Conservation (phyloP, 2,113 vertebrate species). For the Anguilla japonica region DNA sequence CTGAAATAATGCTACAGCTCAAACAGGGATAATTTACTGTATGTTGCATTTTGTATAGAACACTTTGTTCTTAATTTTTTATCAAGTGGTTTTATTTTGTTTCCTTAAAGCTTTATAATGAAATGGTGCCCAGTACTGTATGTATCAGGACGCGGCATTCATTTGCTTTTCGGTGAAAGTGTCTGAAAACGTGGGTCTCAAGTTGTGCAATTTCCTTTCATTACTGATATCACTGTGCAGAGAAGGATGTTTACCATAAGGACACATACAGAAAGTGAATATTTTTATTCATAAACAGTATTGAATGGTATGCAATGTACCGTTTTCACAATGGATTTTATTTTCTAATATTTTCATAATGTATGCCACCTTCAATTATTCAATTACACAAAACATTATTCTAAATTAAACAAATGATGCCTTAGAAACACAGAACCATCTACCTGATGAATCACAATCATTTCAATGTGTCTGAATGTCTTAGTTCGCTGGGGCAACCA, state of each 20-base stretch:
- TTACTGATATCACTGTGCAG: background rate
- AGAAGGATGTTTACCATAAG: slow-evolving; percentile 7
- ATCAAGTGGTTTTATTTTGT: slow-evolving; percentile 30
- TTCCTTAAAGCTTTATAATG: slow-evolving; percentile 19
- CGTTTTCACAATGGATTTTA: slow-evolving; percentile 21
- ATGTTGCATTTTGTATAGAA: slow-evolving; percentile 33
- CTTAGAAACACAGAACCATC: slow-evolving; percentile 34
- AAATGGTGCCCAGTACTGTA: slow-evolving; percentile 2
- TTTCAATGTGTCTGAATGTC: slow-evolving; percentile 12
- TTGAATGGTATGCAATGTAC: background rate
- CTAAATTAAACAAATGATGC: slow-evolving; percentile 31
- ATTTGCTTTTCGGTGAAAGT: background rate
- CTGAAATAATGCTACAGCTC: slow-evolving; percentile 23
- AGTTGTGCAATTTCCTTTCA: background rate
- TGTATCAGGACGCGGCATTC: background rate
- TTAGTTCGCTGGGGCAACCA: slow-evolving; percentile 22
- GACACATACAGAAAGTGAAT: background rate
- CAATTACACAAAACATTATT: background rate
- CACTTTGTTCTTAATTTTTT: slow-evolving; percentile 41
- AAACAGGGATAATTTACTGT: slow-evolving; percentile 38
- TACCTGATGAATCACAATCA: slow-evolving; percentile 14
- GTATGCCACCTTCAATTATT: background rate
- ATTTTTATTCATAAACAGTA: background rate
- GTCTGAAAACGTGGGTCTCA: background rate
- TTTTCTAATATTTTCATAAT: slow-evolving; percentile 15